Conservation (phyloP, 92 coral and sea anemone species). For the Paramuricea clavata region DNA sequence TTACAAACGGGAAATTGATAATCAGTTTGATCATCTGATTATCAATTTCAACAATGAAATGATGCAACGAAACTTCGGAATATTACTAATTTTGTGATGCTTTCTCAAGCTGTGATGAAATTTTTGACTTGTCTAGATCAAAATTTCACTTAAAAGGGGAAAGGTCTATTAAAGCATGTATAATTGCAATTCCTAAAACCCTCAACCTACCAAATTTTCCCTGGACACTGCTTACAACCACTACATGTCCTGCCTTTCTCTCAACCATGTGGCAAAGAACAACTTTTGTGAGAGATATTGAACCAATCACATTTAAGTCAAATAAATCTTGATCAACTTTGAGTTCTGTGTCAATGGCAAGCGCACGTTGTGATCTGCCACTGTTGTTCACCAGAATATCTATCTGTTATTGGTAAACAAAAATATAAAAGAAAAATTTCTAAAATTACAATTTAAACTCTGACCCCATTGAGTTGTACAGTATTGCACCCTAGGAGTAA, state of each 20-base stretch:
- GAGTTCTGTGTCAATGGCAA: conserved; percentile 84
- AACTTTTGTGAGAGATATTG: conserved; percentile 85
- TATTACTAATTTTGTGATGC: no score
- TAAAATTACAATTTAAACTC: not conserved
- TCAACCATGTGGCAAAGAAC: conserved; percentile 93
- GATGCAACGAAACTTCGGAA: no score
- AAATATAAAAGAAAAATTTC: not conserved
- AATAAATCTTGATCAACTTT: conserved; percentile 89
- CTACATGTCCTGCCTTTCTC: conserved; percentile 85
- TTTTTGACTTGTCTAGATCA: no score
- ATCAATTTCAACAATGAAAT: no score
- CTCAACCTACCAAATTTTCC: conserved; percentile 85
- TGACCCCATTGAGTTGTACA: no score
- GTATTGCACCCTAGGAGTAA: no score
- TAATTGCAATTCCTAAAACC: not conserved
- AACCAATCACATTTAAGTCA: conserved; percentile 82
- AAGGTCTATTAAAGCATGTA: no score
- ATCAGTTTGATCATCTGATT: no score
- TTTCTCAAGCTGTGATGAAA: no score
- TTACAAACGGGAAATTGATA: no score
- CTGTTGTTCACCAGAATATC: conserved; percentile 96
- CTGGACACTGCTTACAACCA: conserved; percentile 92
- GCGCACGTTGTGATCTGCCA: conserved; percentile 89
- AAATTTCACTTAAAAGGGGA: no score
- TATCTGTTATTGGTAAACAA: conserved; percentile 59